Evolutionary conservation across 2,113 vertebrate species (phyloP), one percentile per base, ranked within the genome.

Genomic region (Phylloscopus whistleri): DNA sequence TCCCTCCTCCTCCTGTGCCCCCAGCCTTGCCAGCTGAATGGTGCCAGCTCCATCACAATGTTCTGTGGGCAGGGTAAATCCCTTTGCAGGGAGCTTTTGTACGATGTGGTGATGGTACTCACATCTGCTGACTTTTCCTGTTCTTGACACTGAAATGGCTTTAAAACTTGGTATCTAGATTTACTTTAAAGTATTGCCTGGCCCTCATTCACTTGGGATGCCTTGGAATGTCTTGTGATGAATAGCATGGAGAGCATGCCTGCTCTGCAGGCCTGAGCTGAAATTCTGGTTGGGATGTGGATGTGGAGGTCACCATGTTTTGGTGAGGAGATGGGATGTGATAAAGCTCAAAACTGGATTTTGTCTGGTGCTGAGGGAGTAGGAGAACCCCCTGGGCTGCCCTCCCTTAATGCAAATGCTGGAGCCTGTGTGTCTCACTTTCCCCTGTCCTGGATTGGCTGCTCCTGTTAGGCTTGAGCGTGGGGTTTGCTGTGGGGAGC

Each of bases 101-200:
- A 22, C 0, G 0, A 23, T 21, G 26, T 30, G 43, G 20, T 58
- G 37, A 21, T 8, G 28, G 56, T 39, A 4, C 58, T 78, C 8
- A 0, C 7, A 16, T 74, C 67, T 63, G 64, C 73, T 87, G 68
- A 16, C 27, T 43, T 66, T 69, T 67, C 59, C 9, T 26, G 24
- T 39, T 24, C 43, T 92, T 70, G 68, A 51, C 27, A 30, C 20
- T 5, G 23, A 78, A 55, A n/a, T 67, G 28, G 39, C 30, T 75
- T 95, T 78, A 70, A 78, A 90, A 37, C 55, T 81, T 11, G 0
- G 10, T 33, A 14, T 62, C 51, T 67, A 24, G 73, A 59, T 74
- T 74, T 80, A 52, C 67, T 64, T 63, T n/a, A 74, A 77, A 62
- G 41, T 44, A 24, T 8, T 60, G 5, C 13, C 58, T 72, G 19